A percentile compares a stretch with the other conserved stretches of the same genome.
These are phyloP conservation scores for Polymixis lichenea DNA, from an alignment of 2,888 invertebrate species.

Conservation along the genomic window DNA sequence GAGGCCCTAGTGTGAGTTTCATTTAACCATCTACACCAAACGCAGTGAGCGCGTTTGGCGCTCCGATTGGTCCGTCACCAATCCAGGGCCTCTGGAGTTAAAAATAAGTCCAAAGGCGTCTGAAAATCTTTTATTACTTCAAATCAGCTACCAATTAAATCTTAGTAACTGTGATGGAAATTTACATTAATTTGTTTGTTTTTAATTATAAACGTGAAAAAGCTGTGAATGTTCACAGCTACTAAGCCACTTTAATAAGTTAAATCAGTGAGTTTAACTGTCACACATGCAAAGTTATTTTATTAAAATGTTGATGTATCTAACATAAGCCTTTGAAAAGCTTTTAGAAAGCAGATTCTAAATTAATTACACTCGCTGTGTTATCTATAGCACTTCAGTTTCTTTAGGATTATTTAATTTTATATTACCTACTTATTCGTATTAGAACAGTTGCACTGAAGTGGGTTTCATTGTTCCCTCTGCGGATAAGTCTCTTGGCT, in stretches of 20 bases:
- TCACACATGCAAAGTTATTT: constrained; percentile 4
- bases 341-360: constrained; percentile 31
- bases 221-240: too few species aligned
- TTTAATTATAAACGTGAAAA: background rate
- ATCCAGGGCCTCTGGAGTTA: too few species aligned
- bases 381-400: constrained; percentile 43
- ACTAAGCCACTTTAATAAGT: too few species aligned
- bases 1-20: too few species aligned
- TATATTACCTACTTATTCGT: constrained; percentile 53
- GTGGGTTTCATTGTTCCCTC: constrained; percentile 68
- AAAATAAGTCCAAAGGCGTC: constrained; percentile 1
- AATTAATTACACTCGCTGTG: constrained; percentile 48
- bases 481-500: constrained; percentile 71
- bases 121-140: background rate
- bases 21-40: too few species aligned
- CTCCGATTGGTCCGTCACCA: too few species aligned
- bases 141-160: constrained; percentile 4
- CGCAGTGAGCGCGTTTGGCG: too few species aligned
- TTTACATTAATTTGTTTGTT: background rate
- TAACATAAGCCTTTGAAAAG: constrained; percentile 20
- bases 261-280: constrained; percentile 11
- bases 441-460: constrained; percentile 61
- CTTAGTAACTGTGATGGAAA: background rate
- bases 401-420: constrained; percentile 54
- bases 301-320: constrained; percentile 11